phyloP scores from a whole-genome alignment of 1,140 invertebrate genomes.

The Euschistus heros region DNA sequence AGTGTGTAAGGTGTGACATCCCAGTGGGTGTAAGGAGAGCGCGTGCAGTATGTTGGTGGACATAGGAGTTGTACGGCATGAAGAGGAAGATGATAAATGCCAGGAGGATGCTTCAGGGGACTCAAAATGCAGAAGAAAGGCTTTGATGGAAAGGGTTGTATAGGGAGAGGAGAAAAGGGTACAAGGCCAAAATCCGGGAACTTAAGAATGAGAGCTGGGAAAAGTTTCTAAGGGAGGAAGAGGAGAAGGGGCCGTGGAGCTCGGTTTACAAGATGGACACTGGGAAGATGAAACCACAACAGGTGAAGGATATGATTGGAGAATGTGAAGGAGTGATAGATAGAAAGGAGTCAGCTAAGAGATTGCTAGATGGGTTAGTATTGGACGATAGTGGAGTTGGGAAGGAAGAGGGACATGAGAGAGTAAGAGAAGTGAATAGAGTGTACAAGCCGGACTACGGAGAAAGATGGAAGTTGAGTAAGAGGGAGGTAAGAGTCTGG shows the following conservation, averaged over 20 bases:
- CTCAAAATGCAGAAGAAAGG: neutral
- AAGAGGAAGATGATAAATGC: neutral
- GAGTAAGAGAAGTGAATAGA: neutral
- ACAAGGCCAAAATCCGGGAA: neutral
- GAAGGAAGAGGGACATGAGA: neutral
- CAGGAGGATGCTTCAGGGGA: neutral
- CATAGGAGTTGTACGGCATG: neutral
- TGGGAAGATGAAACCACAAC: neutral
- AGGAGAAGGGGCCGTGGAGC: neutral
- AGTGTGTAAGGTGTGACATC: neutral
- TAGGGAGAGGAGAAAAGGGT: neutral
- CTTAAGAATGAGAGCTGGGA: neutral
- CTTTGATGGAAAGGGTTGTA: neutral
- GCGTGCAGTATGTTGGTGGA: neutral
- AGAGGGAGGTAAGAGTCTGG: neutral
- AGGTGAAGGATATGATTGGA: neutral
- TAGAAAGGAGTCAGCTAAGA: neutral
- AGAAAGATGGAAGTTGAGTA: neutral
- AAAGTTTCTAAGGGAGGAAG: neutral
- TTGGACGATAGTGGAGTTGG: neutral
- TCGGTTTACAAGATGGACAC: neutral
- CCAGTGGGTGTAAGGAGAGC: neutral
- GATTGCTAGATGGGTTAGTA: neutral
- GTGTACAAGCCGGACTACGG: neutral
- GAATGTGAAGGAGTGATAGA: neutral